A percentile compares a stretch with the other conserved stretches of the same genome.
Evolutionary conservation across 2,113 vertebrate genomes (phyloP).

Genomic region (Pterophyllum scalare): DNA sequence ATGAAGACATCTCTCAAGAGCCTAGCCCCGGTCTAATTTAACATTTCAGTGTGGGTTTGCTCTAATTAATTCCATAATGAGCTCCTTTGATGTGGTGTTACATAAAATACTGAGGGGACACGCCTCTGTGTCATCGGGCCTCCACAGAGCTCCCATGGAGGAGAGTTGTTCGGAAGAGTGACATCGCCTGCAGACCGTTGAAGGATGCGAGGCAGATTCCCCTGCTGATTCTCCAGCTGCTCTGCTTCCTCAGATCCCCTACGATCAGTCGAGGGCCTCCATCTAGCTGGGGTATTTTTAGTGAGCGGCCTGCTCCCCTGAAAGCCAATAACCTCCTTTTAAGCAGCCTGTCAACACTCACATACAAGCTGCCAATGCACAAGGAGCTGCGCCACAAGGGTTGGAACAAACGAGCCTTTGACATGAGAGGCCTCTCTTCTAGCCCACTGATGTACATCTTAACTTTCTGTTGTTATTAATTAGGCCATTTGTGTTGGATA

Average conservation of each 20-base stretch:
- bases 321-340: conserved; percentile 68
- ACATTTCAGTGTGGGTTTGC: conserved; percentile 35
- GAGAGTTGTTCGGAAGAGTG: neutral
- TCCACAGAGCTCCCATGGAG: neutral
- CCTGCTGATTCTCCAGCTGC: conserved; percentile 47
- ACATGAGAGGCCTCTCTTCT: neutral
- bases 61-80: conserved; percentile 76
- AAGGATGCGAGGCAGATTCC: neutral
- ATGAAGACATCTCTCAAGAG: conserved; percentile 41
- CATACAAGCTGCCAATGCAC: conserved; percentile 1
- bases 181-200: conserved; percentile 21
- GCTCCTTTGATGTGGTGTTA: conserved; percentile 57
- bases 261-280: conserved; percentile 41
- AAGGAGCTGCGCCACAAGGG: neutral
- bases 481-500: neutral
- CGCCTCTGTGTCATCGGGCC: conserved; percentile 3
- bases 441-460: neutral
- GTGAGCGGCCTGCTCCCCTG: conserved; percentile 43
- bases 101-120: conserved; percentile 52
- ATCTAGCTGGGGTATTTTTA: conserved; percentile 65
- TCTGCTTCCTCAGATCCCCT: conserved; percentile 38
- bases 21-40: conserved; percentile 46
- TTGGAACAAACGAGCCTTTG: neutral
- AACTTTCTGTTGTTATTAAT: conserved; percentile 10
- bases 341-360: conserved; percentile 28